Base-by-base conservation (phyloP, 1,140 invertebrate genomes). In the Zaprionus camerounensis region DNA sequence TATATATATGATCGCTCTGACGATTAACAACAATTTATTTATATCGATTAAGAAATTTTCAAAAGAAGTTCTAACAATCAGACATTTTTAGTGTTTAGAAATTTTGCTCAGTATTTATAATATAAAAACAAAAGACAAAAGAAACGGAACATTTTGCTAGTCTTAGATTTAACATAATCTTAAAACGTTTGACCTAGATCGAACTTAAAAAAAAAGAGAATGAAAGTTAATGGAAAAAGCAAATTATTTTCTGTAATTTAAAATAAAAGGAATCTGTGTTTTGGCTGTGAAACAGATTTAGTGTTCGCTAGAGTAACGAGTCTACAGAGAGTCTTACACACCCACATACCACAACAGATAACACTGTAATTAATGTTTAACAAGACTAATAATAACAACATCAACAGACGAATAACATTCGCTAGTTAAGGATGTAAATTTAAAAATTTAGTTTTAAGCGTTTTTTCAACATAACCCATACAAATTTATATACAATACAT, bases 221-320 rank as follows among this genome's bases (percentile, higher is more conserved):
- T 12, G 67, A 59, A 63, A 12, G 28, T 46, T 7, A 46, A 46
- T 11, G 6, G n/a, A 46, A 59, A 61, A 66, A 46, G 22, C 51
- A 79, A 83, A 79, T 71, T 34, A 62, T 61, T 41, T 67, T 78
- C 24, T 68, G 41, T 46, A 46, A 46, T 17, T 46, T 9, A 46
- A 77, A 67, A 69, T 64, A 11, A 53, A 72, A 57, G 57, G 59
- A 91, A 92, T 92, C 91, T 92, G 91, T 92, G 80, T 92, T 92
- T 92, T 92, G 91, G 91, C 91, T 92, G 91, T 92, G 91, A 92
- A 92, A 90, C 91, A 92, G 91, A 92, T 92, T 86, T 81, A 88
- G 84, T 87, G 78, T 88, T 88, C 74, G 74, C 62, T 87, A 88
- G 62, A 73, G 31, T 69, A 11, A 11, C 9, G 31, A 34, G 9